Conservation (phyloP, 2,797 vertebrate genomes). For the Macropodus opercularis region DNA sequence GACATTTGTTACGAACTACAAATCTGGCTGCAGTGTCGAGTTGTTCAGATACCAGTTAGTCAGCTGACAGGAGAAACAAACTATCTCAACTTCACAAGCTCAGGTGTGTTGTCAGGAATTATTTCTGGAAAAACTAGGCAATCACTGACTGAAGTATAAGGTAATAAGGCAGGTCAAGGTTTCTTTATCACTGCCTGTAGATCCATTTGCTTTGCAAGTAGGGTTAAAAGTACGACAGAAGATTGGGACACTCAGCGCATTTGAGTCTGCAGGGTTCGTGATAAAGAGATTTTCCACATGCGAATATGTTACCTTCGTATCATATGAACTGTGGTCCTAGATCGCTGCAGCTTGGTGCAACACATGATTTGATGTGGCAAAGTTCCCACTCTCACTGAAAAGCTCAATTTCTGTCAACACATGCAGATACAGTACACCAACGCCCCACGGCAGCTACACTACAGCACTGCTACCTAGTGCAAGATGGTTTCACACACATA, state of each 20-base stretch:
- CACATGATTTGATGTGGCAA: slow-evolving; percentile 1
- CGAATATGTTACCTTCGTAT: background rate
- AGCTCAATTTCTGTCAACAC: slow-evolving; percentile 1
- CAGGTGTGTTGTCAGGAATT: background rate
- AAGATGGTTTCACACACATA: slow-evolving; percentile 39
- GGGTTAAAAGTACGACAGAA: background rate
- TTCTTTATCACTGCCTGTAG: slow-evolving; percentile 6
- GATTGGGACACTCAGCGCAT: background rate
- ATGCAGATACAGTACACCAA: slow-evolving; percentile 31
- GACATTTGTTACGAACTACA: background rate
- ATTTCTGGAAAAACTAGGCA: background rate
- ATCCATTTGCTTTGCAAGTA: background rate
- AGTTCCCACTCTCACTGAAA: slow-evolving; percentile 3
- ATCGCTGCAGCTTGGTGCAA: background rate
- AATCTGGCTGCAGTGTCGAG: background rate
- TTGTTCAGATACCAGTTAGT: slow-evolving; percentile 2
- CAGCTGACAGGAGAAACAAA: background rate
- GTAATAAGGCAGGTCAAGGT: slow-evolving; percentile 5
- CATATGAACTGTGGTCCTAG: background rate
- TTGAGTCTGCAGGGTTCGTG: background rate
- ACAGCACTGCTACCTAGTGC: slow-evolving; percentile 1
- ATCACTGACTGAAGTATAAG: background rate
- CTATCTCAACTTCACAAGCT: slow-evolving; percentile 4
- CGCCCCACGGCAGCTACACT: slow-evolving; percentile 27
- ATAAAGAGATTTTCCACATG: background rate